Percentiles rank a stretch among this genome's conserved stretches.
These are phyloP conservation scores for Manacus vitellinus DNA, from an alignment of 2,113 vertebrate species.

Conservation along the genomic window DNA sequence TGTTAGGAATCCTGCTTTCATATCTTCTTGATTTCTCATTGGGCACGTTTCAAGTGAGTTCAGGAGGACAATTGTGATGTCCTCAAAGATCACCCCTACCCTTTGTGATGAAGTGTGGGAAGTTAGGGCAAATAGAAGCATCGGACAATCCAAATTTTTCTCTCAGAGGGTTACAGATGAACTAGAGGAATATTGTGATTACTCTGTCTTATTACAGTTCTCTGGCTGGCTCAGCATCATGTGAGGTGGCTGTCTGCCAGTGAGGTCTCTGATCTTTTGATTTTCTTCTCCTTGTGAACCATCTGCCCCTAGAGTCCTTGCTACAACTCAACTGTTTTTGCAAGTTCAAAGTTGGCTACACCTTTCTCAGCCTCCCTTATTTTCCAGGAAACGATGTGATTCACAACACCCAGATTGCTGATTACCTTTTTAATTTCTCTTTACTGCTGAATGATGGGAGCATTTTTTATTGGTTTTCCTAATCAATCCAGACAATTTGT, in stretches of 20 bases:
- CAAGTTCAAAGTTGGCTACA: background rate
- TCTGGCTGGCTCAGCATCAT: background rate
- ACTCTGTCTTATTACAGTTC: background rate
- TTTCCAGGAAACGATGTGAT: background rate
- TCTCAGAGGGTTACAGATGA: background rate
- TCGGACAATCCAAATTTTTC: background rate
- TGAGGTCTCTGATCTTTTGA: conserved; percentile 19
- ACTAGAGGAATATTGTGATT: background rate
- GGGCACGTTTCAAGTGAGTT: background rate
- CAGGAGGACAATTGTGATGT: background rate
- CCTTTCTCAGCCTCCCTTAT: background rate
- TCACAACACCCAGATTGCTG: background rate
- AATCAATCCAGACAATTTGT: background rate
- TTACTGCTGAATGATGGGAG: background rate
- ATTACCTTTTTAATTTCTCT: background rate
- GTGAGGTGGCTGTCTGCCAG: background rate
- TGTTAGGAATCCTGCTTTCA: background rate
- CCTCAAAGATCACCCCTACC: background rate
- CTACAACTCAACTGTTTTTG: background rate
- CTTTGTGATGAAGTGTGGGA: background rate
- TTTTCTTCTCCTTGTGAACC: conserved; percentile 14
- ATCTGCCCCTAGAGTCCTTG: background rate
- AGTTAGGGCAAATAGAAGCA: background rate
- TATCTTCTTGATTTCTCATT: background rate
- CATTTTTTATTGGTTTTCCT: background rate